Conservation (phyloP, 2,888 invertebrate genomes). For the Osmoderma eremita region DNA sequence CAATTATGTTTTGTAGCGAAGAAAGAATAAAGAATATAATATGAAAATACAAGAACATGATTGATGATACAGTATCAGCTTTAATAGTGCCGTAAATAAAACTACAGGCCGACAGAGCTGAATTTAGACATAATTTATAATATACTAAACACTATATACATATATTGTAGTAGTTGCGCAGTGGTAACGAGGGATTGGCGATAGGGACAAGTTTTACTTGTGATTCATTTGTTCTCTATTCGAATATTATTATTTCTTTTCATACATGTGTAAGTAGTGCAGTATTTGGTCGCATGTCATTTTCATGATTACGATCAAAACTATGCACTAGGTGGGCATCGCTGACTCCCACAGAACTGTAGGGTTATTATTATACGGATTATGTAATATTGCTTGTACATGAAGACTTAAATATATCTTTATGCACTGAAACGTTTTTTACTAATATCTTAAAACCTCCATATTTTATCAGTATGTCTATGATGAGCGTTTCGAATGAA, state of each 20-base stretch:
- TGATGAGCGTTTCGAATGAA: too few relatives aligned
- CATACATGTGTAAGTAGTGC: conserved; percentile 59
- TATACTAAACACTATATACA: conserved; percentile 56
- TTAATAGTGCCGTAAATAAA: conserved; percentile 52
- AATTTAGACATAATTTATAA: conserved; percentile 59
- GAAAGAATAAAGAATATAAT: conserved; percentile 42
- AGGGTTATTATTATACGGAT: conserved; percentile 68
- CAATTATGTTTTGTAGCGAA: conserved; percentile 53
- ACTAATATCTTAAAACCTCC: not conserved
- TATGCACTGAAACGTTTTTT: conserved; percentile 69
- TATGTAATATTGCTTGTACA: conserved; percentile 80
- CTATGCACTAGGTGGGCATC: conserved; percentile 60
- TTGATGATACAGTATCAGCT: conserved; percentile 51
- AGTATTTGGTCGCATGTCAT: conserved; percentile 57
- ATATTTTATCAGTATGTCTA: too few relatives aligned
- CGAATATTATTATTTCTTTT: conserved; percentile 60
- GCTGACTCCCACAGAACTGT: conserved; percentile 61
- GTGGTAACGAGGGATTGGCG: conserved; percentile 62
- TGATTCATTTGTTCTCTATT: conserved; percentile 62
- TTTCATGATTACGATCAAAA: conserved; percentile 54
- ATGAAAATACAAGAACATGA: conserved; percentile 49
- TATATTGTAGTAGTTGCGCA: conserved; percentile 61
- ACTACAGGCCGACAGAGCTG: conserved; percentile 51
- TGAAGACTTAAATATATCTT: conserved; percentile 82
- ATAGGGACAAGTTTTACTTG: conserved; percentile 61